Percentiles rank a stretch among this genome's conserved stretches.
phyloP scores from a whole-genome alignment of 2,888 invertebrate species.

The Rosalia funebris region DNA sequence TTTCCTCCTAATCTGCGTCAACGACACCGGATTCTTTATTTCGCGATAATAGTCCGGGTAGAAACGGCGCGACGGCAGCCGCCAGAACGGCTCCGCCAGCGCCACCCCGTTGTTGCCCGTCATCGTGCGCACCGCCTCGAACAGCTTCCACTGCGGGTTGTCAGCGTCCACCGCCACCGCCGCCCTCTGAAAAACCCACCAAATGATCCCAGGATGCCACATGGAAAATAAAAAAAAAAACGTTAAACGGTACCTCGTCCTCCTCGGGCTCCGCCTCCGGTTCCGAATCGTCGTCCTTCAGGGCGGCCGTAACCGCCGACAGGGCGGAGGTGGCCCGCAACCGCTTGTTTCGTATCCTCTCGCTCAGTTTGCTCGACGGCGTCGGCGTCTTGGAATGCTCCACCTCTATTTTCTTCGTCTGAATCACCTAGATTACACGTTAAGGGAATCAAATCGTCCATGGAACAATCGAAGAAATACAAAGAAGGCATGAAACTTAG shows the following conservation, averaged over 20 bases:
- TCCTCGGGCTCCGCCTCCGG: slow-evolving; percentile 70
- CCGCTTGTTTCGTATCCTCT: slow-evolving; percentile 74
- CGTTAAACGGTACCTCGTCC: slow-evolving; percentile 60
- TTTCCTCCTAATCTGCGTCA: slow-evolving; percentile 89
- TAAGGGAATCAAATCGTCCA: no score
- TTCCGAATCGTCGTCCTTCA: slow-evolving; percentile 73
- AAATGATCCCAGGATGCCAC: no score
- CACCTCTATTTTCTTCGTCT: slow-evolving; percentile 76
- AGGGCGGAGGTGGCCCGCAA: slow-evolving; percentile 66
- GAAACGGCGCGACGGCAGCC: slow-evolving; percentile 87
- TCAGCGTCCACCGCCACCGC: slow-evolving; percentile 62
- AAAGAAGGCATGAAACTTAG: no score
- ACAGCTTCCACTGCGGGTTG: slow-evolving; percentile 91
- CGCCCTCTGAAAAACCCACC: no score
- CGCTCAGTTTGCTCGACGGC: slow-evolving; percentile 58
- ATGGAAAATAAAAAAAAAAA: no score
- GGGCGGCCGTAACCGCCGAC: slow-evolving; percentile 70
- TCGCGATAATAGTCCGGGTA: slow-evolving; percentile 98
- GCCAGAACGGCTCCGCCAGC: slow-evolving; percentile 93
- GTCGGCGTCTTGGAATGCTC: slow-evolving; percentile 68
- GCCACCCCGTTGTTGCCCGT: slow-evolving; percentile 75
- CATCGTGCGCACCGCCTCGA: slow-evolving; percentile 80
- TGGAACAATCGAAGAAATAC: no score
- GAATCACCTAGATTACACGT: slow-evolving; percentile 72
- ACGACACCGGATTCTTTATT: slow-evolving; percentile 94